phyloP scores from a whole-genome alignment of 2,797 vertebrate genomes.

The Tamandua tetradactyla region DNA sequence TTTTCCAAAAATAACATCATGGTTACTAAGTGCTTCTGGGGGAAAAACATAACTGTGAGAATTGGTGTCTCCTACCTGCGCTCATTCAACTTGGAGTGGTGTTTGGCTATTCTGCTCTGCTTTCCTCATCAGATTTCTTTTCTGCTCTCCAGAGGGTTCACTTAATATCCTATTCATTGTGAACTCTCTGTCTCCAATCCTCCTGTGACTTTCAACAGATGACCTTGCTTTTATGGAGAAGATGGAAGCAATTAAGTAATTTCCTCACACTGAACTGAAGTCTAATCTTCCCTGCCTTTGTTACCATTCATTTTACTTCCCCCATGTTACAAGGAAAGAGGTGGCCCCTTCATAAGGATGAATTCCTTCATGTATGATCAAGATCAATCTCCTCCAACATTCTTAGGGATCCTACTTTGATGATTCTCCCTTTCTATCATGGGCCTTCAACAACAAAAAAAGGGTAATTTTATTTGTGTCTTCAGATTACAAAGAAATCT shows the following conservation, averaged over 20 bases:
- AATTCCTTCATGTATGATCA: not conserved
- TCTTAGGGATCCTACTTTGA: not conserved
- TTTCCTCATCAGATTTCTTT: not conserved
- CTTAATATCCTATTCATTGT: not conserved
- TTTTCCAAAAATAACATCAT: not conserved
- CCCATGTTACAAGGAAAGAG: not conserved
- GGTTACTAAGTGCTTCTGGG: not conserved
- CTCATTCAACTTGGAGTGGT: not conserved
- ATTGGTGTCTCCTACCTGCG: accelerated
- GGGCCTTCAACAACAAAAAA: not conserved
- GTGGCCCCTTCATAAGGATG: not conserved
- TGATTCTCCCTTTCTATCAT: not conserved
- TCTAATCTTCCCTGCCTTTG: not conserved
- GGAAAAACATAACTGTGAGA: not conserved
- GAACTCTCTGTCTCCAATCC: not conserved
- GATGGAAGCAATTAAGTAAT: not conserved
- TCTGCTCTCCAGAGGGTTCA: not conserved
- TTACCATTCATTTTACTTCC: not conserved
- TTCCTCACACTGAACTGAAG: not conserved
- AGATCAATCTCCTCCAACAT: not conserved
- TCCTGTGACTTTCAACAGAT: not conserved
- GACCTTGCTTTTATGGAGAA: not conserved
- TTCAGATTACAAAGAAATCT: not conserved
- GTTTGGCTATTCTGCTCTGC: not conserved
- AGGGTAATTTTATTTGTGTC: not conserved